Evolutionary conservation across 2,113 vertebrate genomes (phyloP).

Genomic region (Coreoperca whiteheadi): DNA sequence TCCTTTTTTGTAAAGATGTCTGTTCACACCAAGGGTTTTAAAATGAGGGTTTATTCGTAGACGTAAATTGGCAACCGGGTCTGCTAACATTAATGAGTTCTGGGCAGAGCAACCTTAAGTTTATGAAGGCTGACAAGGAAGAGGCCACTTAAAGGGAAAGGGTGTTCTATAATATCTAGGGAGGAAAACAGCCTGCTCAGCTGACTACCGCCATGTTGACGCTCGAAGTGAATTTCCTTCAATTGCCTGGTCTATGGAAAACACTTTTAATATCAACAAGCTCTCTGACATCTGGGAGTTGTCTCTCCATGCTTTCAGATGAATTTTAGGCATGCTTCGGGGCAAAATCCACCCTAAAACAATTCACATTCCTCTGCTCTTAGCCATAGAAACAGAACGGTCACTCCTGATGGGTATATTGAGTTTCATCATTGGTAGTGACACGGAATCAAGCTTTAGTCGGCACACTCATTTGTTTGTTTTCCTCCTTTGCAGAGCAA

Average conservation of each 20-base stretch:
- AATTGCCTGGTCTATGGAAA: neutral
- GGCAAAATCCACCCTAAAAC: constrained; percentile 35
- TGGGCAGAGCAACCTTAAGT: constrained; percentile 42
- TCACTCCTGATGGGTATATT: constrained; percentile 11
- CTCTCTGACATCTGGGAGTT: constrained; percentile 15
- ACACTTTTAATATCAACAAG: constrained; percentile 3
- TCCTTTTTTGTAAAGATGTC: neutral
- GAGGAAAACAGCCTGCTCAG: constrained; percentile 22
- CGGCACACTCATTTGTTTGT: neutral
- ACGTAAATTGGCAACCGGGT: constrained; percentile 1
- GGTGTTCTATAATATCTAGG: constrained; percentile 38
- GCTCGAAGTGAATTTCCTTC: constrained; percentile 8
- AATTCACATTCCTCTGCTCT: constrained; percentile 33
- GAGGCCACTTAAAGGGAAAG: constrained; percentile 73
- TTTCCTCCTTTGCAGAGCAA: neutral
- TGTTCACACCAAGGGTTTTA: neutral
- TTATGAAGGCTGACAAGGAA: constrained; percentile 71
- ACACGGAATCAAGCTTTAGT: neutral
- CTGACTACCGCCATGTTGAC: neutral
- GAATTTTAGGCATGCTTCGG: constrained; percentile 15
- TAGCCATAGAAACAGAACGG: constrained; percentile 18
- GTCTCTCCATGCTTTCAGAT: constrained; percentile 11
- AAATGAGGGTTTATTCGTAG: neutral
- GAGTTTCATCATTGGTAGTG: constrained; percentile 17
- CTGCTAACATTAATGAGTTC: constrained; percentile 8